phyloP scores from a whole-genome alignment of 1,140 invertebrate species.

The Drepana arcuata region DNA sequence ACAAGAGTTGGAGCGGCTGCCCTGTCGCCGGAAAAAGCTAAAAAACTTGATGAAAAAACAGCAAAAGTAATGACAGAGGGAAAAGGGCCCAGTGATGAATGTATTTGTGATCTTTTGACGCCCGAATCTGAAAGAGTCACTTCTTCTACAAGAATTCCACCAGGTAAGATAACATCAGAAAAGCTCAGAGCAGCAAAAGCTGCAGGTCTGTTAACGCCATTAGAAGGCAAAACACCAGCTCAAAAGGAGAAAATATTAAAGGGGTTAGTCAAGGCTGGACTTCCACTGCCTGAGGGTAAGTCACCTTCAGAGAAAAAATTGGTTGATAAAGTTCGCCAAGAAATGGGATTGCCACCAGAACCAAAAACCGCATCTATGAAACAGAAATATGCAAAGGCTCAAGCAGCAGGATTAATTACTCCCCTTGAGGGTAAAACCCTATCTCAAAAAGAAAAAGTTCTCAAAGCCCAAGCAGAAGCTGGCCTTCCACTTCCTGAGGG shows the following conservation, averaged over 20 bases:
- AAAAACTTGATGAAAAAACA: conserved; percentile 20
- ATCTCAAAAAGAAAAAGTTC: conserved; percentile 7
- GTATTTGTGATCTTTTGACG: conserved; percentile 24
- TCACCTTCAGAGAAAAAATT: conserved; percentile 22
- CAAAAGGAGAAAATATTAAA: conserved; percentile 25
- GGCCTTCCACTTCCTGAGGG: conserved; percentile 24
- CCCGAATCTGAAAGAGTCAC: conserved; percentile 11
- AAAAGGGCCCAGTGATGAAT: conserved; percentile 23
- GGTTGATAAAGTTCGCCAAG: conserved; percentile 9
- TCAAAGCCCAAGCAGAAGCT: background rate
- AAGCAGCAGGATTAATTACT: conserved; percentile 16
- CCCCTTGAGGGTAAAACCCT: conserved; percentile 15
- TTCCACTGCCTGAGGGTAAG: conserved; percentile 20
- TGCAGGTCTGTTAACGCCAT: conserved; percentile 14
- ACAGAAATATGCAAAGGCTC: conserved; percentile 20
- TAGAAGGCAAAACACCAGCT: conserved; percentile 17
- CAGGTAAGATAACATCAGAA: conserved; percentile 5
- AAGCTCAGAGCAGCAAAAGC: conserved; percentile 13
- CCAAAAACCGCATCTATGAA: conserved; percentile 10
- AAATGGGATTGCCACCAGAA: conserved; percentile 17
- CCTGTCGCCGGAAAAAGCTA: conserved; percentile 13
- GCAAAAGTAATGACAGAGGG: conserved; percentile 24
- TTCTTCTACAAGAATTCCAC: background rate
- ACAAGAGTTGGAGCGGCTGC: conserved; percentile 4
- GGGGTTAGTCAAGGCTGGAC: conserved; percentile 14